Percentiles rank a stretch among this genome's conserved stretches.
phyloP scores from a whole-genome alignment of 2,888 invertebrate genomes.

The Nowickia ferox region DNA sequence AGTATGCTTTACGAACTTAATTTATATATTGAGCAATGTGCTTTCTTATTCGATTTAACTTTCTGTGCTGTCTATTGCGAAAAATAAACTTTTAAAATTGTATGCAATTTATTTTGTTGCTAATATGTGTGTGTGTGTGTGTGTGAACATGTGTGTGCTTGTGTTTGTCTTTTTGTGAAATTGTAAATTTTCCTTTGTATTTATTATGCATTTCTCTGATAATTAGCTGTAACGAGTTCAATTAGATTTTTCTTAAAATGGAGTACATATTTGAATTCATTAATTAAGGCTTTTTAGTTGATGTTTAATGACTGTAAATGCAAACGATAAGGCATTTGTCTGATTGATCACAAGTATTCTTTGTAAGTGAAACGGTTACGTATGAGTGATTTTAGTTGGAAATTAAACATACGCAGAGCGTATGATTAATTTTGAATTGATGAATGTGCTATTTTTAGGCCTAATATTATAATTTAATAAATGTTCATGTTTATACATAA shows the following conservation, averaged over 20 bases:
- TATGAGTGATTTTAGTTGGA: constrained; percentile 52
- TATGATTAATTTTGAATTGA: too few relatives aligned
- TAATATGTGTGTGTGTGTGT: not conserved
- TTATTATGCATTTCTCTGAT: constrained; percentile 9
- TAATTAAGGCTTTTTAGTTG: constrained; percentile 10
- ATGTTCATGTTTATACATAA: too few relatives aligned
- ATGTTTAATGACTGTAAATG: constrained; percentile 8
- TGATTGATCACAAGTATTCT: not conserved
- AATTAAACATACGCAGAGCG: not conserved
- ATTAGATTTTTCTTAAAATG: not conserved
- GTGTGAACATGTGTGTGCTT: not conserved
- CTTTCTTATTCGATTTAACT: constrained; percentile 12
- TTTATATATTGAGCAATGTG: not conserved
- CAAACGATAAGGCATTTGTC: not conserved
- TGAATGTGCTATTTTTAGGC: too few relatives aligned
- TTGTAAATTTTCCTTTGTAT: constrained; percentile 14
- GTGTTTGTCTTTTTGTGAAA: not conserved
- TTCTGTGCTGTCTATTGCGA: not conserved
- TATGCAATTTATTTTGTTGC: not conserved
- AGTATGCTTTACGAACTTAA: constrained; percentile 21
- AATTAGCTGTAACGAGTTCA: constrained; percentile 36
- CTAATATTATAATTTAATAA: too few relatives aligned
- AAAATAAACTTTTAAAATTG: constrained; percentile 26
- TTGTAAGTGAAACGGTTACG: not conserved
- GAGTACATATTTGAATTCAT: constrained; percentile 23